These are phyloP conservation scores for Diadema setosum DNA, from an alignment of 35 echinoderm and acorn worm species.

Conservation along the genomic window DNA sequence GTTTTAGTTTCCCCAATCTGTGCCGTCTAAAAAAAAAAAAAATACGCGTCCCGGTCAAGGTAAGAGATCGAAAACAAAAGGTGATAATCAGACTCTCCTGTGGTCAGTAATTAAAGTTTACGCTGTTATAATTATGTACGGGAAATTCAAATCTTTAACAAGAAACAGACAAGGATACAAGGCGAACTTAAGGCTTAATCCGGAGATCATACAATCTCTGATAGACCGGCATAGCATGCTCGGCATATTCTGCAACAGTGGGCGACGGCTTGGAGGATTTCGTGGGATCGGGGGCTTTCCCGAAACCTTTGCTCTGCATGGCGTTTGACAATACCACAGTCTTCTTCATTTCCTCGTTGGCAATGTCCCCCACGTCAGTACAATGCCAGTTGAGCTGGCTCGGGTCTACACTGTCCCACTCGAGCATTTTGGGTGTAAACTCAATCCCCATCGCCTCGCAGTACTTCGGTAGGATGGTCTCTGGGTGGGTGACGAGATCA, in stretches of 20 bases:
- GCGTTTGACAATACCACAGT: slow-evolving; percentile 23
- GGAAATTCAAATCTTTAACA: too few species aligned
- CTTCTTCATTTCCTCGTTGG: background rate
- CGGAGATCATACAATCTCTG: slow-evolving; percentile 36
- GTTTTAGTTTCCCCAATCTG: too few species aligned
- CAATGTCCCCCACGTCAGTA: background rate
- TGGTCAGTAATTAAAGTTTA: too few species aligned
- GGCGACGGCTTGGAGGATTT: background rate
- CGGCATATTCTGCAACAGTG: background rate
- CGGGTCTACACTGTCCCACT: slow-evolving; percentile 16
- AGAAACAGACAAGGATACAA: too few species aligned
- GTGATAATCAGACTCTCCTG: too few species aligned
- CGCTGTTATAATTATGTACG: too few species aligned
- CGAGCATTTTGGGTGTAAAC: slow-evolving; percentile 4
- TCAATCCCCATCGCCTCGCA: slow-evolving; percentile 15
- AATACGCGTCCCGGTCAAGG: too few species aligned
- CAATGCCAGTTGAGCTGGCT: slow-evolving; percentile 27
- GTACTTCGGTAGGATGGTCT: background rate
- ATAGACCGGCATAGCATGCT: slow-evolving; percentile 5
- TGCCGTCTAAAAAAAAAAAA: too few species aligned
- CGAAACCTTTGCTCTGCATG: slow-evolving; percentile 12
- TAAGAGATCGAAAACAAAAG: too few species aligned
- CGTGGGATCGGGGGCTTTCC: background rate
- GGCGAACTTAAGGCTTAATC: slow-evolving; percentile 19
- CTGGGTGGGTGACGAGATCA: slow-evolving; percentile 21